These are phyloP conservation scores for Julus scanicus DNA, from an alignment of 2,888 invertebrate species.

Conservation along the genomic window DNA sequence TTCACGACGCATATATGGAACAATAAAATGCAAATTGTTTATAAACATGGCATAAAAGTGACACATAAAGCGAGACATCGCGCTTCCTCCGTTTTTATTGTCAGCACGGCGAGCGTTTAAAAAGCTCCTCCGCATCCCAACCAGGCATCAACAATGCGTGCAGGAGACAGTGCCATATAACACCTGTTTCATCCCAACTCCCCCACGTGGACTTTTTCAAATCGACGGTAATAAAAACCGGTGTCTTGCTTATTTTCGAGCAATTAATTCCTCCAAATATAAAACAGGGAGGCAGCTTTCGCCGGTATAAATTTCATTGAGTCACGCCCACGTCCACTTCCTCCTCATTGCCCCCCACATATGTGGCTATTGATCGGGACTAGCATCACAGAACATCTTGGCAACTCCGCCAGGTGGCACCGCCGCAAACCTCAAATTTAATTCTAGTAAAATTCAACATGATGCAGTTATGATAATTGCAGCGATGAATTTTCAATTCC, in stretches of 20 bases:
- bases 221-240: background rate
- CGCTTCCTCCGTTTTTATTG: conserved; percentile 35
- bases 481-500: too few relatives aligned
- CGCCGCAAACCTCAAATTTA: background rate
- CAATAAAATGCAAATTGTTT: conserved; percentile 42
- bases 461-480: too few relatives aligned
- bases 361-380: background rate
- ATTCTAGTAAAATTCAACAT: too few relatives aligned
- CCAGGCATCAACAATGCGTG: conserved; percentile 3
- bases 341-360: background rate
- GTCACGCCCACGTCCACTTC: background rate
- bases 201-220: background rate
- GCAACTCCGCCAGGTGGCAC: background rate
- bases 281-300: conserved; percentile 32
- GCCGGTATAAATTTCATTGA: background rate
- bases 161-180: conserved; percentile 26
- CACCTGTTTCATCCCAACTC: conserved; percentile 17
- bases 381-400: too few relatives aligned
- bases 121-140: background rate
- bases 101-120: background rate
- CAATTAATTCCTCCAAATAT: conserved; percentile 21
- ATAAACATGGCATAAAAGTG: conserved; percentile 42
- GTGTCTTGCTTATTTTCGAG: conserved; percentile 42
- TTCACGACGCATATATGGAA: conserved; percentile 30
- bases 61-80: conserved; percentile 19